Percentiles rank a stretch among this genome's conserved stretches.
These are phyloP conservation scores for Argya squamiceps DNA, from an alignment of 2,797 vertebrate species.

Conservation along the genomic window DNA sequence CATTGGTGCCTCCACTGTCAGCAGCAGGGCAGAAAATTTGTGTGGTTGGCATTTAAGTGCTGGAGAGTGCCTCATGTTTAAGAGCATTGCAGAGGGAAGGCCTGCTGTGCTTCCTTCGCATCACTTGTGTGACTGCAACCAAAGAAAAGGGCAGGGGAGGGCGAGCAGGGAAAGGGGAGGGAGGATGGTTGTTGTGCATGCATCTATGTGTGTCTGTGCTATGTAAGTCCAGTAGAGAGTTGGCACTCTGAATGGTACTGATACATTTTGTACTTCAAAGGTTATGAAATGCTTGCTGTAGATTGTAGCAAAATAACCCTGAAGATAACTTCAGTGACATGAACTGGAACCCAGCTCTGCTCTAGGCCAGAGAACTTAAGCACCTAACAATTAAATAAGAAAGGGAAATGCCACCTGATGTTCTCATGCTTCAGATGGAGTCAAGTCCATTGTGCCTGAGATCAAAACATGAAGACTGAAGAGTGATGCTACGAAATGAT, in stretches of 20 bases:
- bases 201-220: neutral
- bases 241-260: neutral
- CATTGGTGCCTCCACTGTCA: neutral
- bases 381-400: neutral
- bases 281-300: neutral
- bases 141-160: neutral
- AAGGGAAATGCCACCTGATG: neutral
- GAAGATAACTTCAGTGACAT: neutral
- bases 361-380: neutral
- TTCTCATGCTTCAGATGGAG: neutral
- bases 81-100: neutral
- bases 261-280: neutral
- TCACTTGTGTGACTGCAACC: neutral
- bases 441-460: neutral
- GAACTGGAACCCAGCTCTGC: neutral
- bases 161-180: neutral
- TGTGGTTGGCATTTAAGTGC: neutral
- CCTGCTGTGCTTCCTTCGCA: neutral
- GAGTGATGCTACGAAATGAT: fast-evolving
- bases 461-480: neutral
- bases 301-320: neutral
- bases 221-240: neutral
- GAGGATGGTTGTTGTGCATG: fast-evolving
- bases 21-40: neutral
- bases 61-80: neutral